phyloP scores from a whole-genome alignment of 2,888 invertebrate species.

The Nycteola revayana region DNA sequence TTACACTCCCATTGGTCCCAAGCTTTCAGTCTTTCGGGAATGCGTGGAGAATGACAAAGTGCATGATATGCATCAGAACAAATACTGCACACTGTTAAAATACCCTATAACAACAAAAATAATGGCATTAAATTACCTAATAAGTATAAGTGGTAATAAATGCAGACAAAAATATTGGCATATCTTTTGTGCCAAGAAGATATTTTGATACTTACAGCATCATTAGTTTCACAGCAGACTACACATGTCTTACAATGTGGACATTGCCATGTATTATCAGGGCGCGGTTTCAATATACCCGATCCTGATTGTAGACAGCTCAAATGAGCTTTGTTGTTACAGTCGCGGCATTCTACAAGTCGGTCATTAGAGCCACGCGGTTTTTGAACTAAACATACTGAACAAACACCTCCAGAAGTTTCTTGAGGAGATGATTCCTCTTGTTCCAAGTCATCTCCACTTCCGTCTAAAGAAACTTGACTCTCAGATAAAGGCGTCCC shows the following conservation, averaged over 20 bases:
- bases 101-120: conserved; percentile 77
- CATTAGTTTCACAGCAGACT: conserved; percentile 89
- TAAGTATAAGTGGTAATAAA: too few species aligned
- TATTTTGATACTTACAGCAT: conserved; percentile 81
- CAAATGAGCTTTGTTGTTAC: conserved; percentile 87
- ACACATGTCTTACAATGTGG: conserved; percentile 94
- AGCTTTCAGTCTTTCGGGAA: conserved; percentile 80
- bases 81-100: conserved; percentile 89
- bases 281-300: conserved; percentile 83
- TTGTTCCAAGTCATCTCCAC: conserved; percentile 69
- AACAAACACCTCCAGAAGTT: conserved; percentile 83
- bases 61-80: conserved; percentile 94
- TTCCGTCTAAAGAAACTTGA: conserved; percentile 66
- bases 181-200: too few species aligned
- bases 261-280: conserved; percentile 92
- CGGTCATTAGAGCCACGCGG: conserved; percentile 83
- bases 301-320: conserved; percentile 86
- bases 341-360: conserved; percentile 86
- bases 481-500: conserved; percentile 63
- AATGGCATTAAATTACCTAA: too few species aligned
- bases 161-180: too few species aligned
- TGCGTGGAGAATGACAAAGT: conserved; percentile 88
- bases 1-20: conserved; percentile 87
- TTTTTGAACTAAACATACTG: conserved; percentile 83
- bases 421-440: conserved; percentile 66